Percentiles rank a stretch among this genome's conserved stretches.
phyloP scores from a whole-genome alignment of 2,797 vertebrate genomes.

The Tarsius wallacei region DNA sequence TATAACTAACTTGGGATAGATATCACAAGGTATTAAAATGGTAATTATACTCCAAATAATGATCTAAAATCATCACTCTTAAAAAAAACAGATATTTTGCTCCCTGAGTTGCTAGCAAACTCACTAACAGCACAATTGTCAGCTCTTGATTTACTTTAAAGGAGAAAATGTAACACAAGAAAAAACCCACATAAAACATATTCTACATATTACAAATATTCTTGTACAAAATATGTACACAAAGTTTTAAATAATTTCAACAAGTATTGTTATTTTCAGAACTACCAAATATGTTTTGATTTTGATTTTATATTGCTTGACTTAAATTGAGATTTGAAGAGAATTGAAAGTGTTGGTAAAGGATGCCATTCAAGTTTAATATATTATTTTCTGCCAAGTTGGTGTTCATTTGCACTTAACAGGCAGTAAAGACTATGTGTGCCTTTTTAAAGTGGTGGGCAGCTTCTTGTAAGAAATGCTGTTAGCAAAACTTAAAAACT shows the following conservation, averaged over 20 bases:
- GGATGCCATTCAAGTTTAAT: neutral
- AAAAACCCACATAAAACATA: neutral
- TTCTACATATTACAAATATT: neutral
- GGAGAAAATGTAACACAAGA: neutral
- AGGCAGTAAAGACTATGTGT: neutral
- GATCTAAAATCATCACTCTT: neutral
- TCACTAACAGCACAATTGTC: neutral
- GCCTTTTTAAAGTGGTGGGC: neutral
- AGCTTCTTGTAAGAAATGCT: neutral
- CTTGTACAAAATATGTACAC: neutral
- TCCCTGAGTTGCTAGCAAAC: slow-evolving; percentile 9
- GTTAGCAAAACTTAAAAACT: neutral
- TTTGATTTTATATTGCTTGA: neutral
- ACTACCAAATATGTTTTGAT: neutral
- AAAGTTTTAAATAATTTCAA: slow-evolving; percentile 1
- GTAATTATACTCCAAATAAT: neutral
- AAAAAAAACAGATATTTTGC: neutral
- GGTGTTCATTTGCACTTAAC: slow-evolving; percentile 35
- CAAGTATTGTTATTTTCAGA: neutral
- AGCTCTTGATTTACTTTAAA: slow-evolving; percentile 37
- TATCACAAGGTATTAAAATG: neutral
- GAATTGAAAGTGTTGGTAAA: neutral
- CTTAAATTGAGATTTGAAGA: neutral
- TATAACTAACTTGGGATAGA: neutral
- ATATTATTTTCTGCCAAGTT: neutral